Base-by-base conservation (phyloP, 2,888 invertebrate species). In the Liposcelis brunnea region DNA sequence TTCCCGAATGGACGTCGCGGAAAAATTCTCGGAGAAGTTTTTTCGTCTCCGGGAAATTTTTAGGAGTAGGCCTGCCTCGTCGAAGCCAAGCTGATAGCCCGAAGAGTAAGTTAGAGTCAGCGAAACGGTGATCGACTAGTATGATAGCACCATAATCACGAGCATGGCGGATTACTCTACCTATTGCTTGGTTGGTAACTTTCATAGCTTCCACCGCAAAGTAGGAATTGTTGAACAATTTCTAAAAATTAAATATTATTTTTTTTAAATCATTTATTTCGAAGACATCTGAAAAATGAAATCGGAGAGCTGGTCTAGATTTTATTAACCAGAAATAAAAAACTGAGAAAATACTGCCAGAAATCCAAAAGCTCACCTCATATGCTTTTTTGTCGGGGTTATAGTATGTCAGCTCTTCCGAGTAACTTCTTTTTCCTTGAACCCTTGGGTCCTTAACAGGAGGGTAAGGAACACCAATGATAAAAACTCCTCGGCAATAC, bases 391-490 rank as follows among this genome's bases (percentile, higher is more conserved):
- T 40, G 5, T 12, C 19, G 21, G 40, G 40, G 11, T 18, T 40
- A 7, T 6, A 21, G 21, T 15, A 19, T 7, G 6, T 18, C 4
- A 16, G 19, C 16, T 6, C 5, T 40, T 40, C 37, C 8, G 37
- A 12, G 14, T 36, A 36, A n/a, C n/a, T n/a, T n/a, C n/a, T n/a
- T 18, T 40, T 40, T 19, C 40, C 40, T 11, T 18, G 4, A 8
- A 99, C 80, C 61, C 85, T 75, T 1, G 94, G 86, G 65, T 99
- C 97, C 62, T 80, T 84, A 14, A 84, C 63, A 0, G 97, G 94
- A 8, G 98, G 94, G 67, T 81, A 99, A 1, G 98, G 98, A 47
- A 99, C 68, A 1, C 98, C 98, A 31, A 89, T 89, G 46, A 99
- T 83, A 44, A 97, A 76, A 1, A 98, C 97, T 50, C 89, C 94